phyloP scores from a whole-genome alignment of 1,140 invertebrate genomes.

The Drosophila kepulauana region DNA sequence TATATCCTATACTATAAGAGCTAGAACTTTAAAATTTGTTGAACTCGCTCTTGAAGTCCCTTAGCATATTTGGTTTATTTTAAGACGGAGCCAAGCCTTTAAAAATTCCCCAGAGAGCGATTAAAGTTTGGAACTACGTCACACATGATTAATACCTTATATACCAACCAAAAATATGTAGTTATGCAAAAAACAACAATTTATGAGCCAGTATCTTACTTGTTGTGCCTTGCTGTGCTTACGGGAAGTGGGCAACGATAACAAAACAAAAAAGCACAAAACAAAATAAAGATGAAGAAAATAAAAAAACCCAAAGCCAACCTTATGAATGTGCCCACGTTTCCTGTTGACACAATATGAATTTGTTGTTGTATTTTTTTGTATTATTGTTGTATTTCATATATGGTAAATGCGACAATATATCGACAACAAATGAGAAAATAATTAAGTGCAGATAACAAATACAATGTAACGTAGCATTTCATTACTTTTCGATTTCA shows the following conservation, averaged over 20 bases:
- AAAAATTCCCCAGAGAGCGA: too few species aligned
- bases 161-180: too few species aligned
- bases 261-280: constrained; percentile 44
- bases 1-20: background rate
- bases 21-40: background rate
- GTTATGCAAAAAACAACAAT: too few species aligned
- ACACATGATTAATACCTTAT: too few species aligned
- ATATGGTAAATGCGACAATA: constrained; percentile 6
- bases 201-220: background rate
- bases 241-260: constrained; percentile 67
- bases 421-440: constrained; percentile 52
- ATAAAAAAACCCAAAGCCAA: constrained; percentile 25
- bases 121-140: too few species aligned
- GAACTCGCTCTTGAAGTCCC: background rate
- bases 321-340: constrained; percentile 68
- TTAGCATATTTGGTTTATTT: background rate
- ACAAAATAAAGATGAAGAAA: background rate
- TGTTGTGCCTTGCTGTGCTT: background rate
- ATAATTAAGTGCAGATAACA: constrained; percentile 56
- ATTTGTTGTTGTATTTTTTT: background rate
- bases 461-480: constrained; percentile 7
- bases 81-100: background rate
- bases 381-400: constrained; percentile 7
- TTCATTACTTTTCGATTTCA: background rate
- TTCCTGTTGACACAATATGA: constrained; percentile 68